phyloP scores from a whole-genome alignment of 2,797 vertebrate genomes.

The Microhierax caerulescens region DNA sequence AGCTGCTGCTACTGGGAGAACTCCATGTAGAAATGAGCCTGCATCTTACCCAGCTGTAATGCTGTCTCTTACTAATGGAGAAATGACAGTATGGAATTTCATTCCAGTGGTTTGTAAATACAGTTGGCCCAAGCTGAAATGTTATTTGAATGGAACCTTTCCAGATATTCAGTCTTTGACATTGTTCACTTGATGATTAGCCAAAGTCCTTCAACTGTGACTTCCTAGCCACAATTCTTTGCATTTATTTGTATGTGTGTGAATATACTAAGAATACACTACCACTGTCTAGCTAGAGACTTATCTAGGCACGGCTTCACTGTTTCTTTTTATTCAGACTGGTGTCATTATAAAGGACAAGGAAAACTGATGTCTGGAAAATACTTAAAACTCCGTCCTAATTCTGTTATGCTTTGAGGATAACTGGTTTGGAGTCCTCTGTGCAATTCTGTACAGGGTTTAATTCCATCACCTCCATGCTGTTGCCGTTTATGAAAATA shows the following conservation, averaged over 20 bases:
- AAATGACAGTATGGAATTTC: constrained; percentile 30
- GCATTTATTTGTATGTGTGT: background rate
- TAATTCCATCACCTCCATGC: background rate
- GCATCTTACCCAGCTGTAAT: background rate
- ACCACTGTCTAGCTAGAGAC: background rate
- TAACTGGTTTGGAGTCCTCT: background rate
- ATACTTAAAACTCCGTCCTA: background rate
- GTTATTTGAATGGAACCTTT: constrained; percentile 67
- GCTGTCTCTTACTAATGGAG: background rate
- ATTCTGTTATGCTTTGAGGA: background rate
- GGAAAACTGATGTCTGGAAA: constrained; percentile 33
- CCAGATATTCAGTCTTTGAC: constrained; percentile 75
- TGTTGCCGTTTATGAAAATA: background rate
- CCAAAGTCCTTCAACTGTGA: constrained; percentile 74
- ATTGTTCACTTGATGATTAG: constrained; percentile 66
- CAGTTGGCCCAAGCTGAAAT: constrained; percentile 58
- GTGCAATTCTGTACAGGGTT: background rate
- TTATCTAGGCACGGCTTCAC: background rate
- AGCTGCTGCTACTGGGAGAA: background rate
- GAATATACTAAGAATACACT: background rate
- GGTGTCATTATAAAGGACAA: constrained; percentile 16
- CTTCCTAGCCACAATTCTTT: constrained; percentile 29
- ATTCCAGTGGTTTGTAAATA: constrained; percentile 60
- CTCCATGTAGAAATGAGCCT: background rate
- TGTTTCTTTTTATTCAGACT: constrained; percentile 23